These are phyloP conservation scores for Leptinotarsa lineolata DNA, from an alignment of 1,140 invertebrate genomes.

Conservation along the genomic window DNA sequence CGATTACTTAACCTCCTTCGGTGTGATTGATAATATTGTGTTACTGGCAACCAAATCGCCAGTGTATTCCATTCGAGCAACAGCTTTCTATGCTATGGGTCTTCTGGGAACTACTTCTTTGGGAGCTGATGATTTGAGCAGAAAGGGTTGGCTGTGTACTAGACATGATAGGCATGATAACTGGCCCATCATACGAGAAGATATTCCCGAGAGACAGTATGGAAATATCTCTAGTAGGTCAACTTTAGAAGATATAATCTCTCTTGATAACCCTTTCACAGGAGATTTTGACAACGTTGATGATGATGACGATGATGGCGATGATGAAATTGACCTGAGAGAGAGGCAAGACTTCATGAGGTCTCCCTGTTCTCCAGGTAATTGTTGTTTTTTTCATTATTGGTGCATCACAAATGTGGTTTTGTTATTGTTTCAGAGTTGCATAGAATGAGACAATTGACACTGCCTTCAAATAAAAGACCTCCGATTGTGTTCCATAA, in stretches of 20 bases:
- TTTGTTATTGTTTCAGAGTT: slow-evolving; percentile 27
- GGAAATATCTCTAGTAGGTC: slow-evolving; percentile 29
- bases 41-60: slow-evolving; percentile 75
- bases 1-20: slow-evolving; percentile 63
- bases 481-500: slow-evolving; percentile 59
- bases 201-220: slow-evolving; percentile 52
- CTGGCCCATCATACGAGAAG: slow-evolving; percentile 79
- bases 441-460: slow-evolving; percentile 58
- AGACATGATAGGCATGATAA: slow-evolving; percentile 78
- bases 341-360: slow-evolving; percentile 31
- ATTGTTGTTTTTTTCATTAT: slow-evolving; percentile 1
- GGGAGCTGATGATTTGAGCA: slow-evolving; percentile 76
- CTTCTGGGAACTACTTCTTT: slow-evolving; percentile 80
- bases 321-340: slow-evolving; percentile 34
- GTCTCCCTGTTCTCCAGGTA: slow-evolving; percentile 36
- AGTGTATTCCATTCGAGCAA: slow-evolving; percentile 86
- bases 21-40: slow-evolving; percentile 66
- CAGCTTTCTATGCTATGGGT: slow-evolving; percentile 85
- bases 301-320: slow-evolving; percentile 27
- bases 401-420: neutral
- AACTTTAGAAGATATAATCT: slow-evolving; percentile 24
- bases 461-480: slow-evolving; percentile 59
- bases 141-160: slow-evolving; percentile 83
- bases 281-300: slow-evolving; percentile 21
- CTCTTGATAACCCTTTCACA: slow-evolving; percentile 23